Conservation (phyloP, 2,888 invertebrate species). For the Allophyes oxyacanthae region DNA sequence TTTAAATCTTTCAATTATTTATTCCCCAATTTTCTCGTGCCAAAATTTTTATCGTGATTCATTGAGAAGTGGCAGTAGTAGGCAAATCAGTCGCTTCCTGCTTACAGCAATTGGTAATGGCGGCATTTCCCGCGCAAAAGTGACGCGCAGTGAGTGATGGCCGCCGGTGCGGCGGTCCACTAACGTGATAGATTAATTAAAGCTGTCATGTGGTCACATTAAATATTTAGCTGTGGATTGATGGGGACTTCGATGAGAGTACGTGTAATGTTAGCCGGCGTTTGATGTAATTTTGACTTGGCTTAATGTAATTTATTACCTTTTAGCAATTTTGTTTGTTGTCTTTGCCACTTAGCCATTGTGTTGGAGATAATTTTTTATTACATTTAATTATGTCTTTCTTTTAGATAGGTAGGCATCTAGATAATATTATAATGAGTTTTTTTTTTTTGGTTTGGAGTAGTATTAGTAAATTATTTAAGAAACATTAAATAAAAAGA, state of each 20-base stretch:
- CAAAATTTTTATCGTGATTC: constrained; percentile 69
- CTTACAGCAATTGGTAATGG: constrained; percentile 79
- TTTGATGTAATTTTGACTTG: constrained; percentile 13
- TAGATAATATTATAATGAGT: no score
- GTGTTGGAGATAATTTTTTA: not conserved
- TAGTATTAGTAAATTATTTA: no score
- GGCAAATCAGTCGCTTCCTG: constrained; percentile 82
- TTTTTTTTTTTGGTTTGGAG: no score
- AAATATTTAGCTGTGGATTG: constrained; percentile 46
- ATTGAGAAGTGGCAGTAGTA: constrained; percentile 57
- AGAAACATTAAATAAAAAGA: no score
- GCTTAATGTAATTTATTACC: constrained; percentile 3
- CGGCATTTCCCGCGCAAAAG: constrained; percentile 77
- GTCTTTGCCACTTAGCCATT: not conserved
- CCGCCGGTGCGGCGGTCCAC: constrained; percentile 41
- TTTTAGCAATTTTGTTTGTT: no score
- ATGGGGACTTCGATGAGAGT: constrained; percentile 34
- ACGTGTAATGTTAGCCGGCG: constrained; percentile 17
- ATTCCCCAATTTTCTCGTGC: constrained; percentile 68
- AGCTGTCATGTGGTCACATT: constrained; percentile 52
- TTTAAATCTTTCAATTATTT: constrained; percentile 50
- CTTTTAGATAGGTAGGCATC: no score
- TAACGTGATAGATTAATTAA: constrained; percentile 49
- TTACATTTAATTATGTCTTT: no score
- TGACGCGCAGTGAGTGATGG: constrained; percentile 63